Percentiles rank a stretch among this genome's conserved stretches.
Conservation (phyloP, 1,140 invertebrate genomes). For the Drosophila arizonae region DNA sequence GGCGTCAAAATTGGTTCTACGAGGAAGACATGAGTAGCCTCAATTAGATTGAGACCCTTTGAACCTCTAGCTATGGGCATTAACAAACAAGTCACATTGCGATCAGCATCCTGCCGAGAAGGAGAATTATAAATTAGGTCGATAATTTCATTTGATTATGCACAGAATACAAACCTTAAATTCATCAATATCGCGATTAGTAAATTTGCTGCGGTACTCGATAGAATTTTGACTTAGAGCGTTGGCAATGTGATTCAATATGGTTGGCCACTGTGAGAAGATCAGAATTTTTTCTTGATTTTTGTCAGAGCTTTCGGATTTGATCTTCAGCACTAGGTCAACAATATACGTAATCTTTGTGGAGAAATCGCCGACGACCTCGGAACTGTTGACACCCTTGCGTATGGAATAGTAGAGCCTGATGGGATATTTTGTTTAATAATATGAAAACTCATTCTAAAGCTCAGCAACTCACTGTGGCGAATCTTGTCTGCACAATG, state of each 20-base stretch:
- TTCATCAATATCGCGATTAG: conserved; percentile 83
- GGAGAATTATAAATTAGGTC: background rate
- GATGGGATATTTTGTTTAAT: no score
- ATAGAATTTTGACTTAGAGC: conserved; percentile 87
- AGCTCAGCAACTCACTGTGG: conserved; percentile 47
- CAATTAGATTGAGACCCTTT: conserved; percentile 91
- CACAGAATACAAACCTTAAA: conserved; percentile 84
- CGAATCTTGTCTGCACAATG: conserved; percentile 86
- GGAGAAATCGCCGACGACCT: conserved; percentile 86
- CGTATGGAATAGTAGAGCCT: conserved; percentile 72
- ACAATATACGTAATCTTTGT: conserved; percentile 90
- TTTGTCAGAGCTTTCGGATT: conserved; percentile 80
- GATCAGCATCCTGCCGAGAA: conserved; percentile 70
- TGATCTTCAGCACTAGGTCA: conserved; percentile 85
- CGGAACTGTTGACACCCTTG: conserved; percentile 19
- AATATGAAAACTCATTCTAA: background rate
- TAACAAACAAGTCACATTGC: conserved; percentile 86
- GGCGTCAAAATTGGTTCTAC: conserved; percentile 90
- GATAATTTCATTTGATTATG: background rate
- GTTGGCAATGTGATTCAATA: conserved; percentile 86
- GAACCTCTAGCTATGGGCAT: conserved; percentile 87
- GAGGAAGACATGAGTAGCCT: conserved; percentile 91
- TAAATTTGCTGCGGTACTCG: conserved; percentile 81
- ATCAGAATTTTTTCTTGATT: conserved; percentile 86
- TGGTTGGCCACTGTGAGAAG: conserved; percentile 88